Evolutionary conservation across 2,888 invertebrate genomes (phyloP).

Genomic region (Nephrocerus scutellatus): DNA sequence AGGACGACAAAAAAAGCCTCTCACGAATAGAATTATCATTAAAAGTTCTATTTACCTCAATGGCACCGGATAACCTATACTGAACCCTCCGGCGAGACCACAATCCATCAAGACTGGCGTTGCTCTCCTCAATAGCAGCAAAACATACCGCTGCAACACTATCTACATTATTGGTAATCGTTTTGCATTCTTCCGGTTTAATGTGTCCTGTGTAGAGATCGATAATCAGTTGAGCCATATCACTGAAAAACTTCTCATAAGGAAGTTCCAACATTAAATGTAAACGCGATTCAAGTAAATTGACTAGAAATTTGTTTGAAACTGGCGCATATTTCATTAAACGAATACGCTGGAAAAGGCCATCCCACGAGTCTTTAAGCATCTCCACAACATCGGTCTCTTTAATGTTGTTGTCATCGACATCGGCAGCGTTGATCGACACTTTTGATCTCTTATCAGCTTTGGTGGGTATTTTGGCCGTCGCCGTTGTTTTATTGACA

Average conservation of each 20-base stretch:
- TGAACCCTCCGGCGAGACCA: constrained; percentile 51
- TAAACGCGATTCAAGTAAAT: constrained; percentile 45
- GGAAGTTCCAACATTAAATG: constrained; percentile 41
- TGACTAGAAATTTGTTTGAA: constrained; percentile 46
- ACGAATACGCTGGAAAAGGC: constrained; percentile 38
- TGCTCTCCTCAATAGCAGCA: constrained; percentile 44
- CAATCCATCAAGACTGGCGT: constrained; percentile 43
- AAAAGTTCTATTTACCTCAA: constrained; percentile 51
- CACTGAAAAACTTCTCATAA: constrained; percentile 44
- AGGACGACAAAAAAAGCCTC: no score
- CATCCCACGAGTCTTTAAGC: constrained; percentile 39
- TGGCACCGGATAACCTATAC: constrained; percentile 54
- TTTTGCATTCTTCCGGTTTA: constrained; percentile 35
- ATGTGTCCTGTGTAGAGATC: constrained; percentile 40
- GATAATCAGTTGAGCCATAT: constrained; percentile 40
- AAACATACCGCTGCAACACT: constrained; percentile 34
- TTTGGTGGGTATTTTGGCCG: constrained; percentile 4
- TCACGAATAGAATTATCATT: neutral
- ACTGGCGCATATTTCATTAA: constrained; percentile 37
- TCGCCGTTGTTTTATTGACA: no score
- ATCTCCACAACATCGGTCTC: constrained; percentile 36
- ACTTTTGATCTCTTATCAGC: neutral
- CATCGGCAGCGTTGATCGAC: no score
- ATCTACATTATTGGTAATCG: constrained; percentile 36
- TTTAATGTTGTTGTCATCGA: constrained; percentile 15